phyloP scores from a whole-genome alignment of 1,140 invertebrate species.

The Eriosoma lanigerum region DNA sequence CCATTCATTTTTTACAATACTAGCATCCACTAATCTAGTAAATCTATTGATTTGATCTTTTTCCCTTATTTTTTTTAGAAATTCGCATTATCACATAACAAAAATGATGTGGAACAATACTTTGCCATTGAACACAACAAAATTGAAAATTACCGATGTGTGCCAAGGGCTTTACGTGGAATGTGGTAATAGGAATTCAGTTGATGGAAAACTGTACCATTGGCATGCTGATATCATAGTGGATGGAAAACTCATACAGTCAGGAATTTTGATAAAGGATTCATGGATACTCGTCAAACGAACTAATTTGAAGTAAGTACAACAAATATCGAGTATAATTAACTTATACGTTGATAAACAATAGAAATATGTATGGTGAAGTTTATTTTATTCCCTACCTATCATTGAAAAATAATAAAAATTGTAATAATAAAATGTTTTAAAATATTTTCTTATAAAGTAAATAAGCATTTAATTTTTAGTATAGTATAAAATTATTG shows the following conservation, averaged over 20 bases:
- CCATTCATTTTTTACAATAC: too few species aligned
- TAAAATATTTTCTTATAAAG: too few species aligned
- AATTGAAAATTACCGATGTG: neutral
- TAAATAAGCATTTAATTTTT: too few species aligned
- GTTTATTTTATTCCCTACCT: too few species aligned
- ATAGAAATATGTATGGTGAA: too few species aligned
- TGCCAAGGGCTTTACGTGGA: slow-evolving; percentile 21
- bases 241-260: slow-evolving; percentile 68
- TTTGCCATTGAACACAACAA: neutral
- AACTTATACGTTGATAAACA: too few species aligned
- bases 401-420: too few species aligned
- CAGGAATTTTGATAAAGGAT: slow-evolving; percentile 66
- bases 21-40: too few species aligned
- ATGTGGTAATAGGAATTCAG: neutral
- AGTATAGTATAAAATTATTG: too few species aligned
- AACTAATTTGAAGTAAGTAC: slow-evolving; percentile 1
- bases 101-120: neutral
- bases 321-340: too few species aligned
- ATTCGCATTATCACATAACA: neutral
- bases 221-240: slow-evolving; percentile 71
- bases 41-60: too few species aligned
- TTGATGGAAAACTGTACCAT: slow-evolving; percentile 58
- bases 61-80: neutral
- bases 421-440: too few species aligned
- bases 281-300: slow-evolving; percentile 31